Evolutionary conservation across 1,140 invertebrate genomes (phyloP).

Genomic region (Cydia fagiglandana): DNA sequence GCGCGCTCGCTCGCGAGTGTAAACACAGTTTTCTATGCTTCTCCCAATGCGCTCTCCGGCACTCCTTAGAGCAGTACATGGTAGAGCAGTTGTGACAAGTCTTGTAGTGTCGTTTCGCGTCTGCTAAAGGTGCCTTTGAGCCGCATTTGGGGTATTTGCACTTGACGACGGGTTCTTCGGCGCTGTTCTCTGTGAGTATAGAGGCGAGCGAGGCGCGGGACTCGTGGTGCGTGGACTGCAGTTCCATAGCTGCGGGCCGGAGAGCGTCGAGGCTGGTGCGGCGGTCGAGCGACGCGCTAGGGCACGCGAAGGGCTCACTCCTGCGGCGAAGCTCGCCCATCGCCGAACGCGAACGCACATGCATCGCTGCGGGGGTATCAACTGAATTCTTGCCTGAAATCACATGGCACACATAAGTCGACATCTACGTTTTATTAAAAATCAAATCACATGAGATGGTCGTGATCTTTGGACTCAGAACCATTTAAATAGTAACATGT

Average conservation of each 20-base stretch:
- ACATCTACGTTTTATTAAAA: not conserved
- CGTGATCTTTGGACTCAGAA: slow-evolving; percentile 55
- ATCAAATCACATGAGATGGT: not conserved
- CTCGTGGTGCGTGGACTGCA: slow-evolving; percentile 63
- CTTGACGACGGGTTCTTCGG: slow-evolving; percentile 81
- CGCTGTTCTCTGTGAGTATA: slow-evolving; percentile 73
- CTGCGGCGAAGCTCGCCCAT: slow-evolving; percentile 66
- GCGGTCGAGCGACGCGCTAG: slow-evolving; percentile 59
- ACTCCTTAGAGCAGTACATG: slow-evolving; percentile 90
- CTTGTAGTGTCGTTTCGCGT: slow-evolving; percentile 88
- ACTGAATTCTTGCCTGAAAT: slow-evolving; percentile 77
- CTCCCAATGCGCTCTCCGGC: slow-evolving; percentile 93
- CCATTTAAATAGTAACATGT: slow-evolving; percentile 47
- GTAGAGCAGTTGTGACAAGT: slow-evolving; percentile 97
- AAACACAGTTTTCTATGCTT: slow-evolving; percentile 94
- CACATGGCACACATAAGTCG: slow-evolving; percentile 6
- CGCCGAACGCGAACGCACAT: slow-evolving; percentile 61
- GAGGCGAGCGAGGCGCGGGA: slow-evolving; percentile 71
- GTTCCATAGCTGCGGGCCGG: slow-evolving; percentile 56
- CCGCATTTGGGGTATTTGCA: slow-evolving; percentile 90
- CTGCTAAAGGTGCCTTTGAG: slow-evolving; percentile 81
- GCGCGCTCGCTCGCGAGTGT: slow-evolving; percentile 90
- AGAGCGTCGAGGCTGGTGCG: slow-evolving; percentile 67
- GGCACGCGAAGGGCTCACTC: slow-evolving; percentile 71
- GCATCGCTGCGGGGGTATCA: slow-evolving; percentile 72